Evolutionary conservation across 2,888 invertebrate species (phyloP).

Genomic region (Agrenia bidenticulata): DNA sequence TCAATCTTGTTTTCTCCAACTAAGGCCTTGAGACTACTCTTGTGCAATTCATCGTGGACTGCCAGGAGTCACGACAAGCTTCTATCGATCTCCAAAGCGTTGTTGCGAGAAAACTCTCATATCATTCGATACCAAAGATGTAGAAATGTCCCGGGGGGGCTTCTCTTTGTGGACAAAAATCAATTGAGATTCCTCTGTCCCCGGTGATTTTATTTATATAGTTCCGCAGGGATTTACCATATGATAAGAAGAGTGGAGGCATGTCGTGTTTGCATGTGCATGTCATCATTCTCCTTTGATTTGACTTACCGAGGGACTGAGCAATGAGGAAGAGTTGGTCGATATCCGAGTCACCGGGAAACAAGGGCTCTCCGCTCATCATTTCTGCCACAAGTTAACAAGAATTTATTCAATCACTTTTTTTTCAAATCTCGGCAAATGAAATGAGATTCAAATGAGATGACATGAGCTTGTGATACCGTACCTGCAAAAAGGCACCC

Average conservation of each 20-base stretch:
- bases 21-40: too few species aligned
- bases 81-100: too few species aligned
- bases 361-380: constrained; percentile 80
- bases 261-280: too few species aligned
- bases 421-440: not conserved
- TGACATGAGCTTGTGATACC: too few species aligned
- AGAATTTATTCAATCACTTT: not conserved
- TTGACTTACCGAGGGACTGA: constrained; percentile 71
- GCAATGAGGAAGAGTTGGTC: constrained; percentile 83
- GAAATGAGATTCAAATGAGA: not conserved
- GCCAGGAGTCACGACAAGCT: too few species aligned
- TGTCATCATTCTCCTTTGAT: not conserved
- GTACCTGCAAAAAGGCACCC: constrained; percentile 65
- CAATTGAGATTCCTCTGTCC: too few species aligned
- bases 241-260: not conserved
- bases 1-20: too few species aligned
- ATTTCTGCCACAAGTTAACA: constrained; percentile 69
- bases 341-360: constrained; percentile 86
- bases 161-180: too few species aligned
- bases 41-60: too few species aligned
- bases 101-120: too few species aligned
- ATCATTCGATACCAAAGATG: too few species aligned
- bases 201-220: not conserved
- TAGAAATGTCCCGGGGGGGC: too few species aligned
- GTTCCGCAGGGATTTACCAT: not conserved